phyloP scores from a whole-genome alignment of 2,888 invertebrate species.

The Palloptera scutellata region DNA sequence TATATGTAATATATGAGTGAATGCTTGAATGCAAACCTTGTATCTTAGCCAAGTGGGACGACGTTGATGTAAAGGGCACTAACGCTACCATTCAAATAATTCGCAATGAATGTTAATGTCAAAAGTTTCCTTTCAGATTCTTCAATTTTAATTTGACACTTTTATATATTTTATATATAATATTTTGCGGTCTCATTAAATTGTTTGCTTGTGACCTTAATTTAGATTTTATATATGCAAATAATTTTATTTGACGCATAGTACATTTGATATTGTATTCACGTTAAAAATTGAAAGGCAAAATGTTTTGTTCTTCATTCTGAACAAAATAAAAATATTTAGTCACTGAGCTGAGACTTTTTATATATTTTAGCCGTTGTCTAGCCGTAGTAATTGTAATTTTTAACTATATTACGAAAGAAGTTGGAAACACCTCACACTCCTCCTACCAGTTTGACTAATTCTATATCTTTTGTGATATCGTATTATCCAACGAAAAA shows the following conservation, averaged over 20 bases:
- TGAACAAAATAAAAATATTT: no score
- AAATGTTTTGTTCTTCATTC: background rate
- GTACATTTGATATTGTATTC: background rate
- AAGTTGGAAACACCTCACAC: no score
- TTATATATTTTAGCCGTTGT: no score
- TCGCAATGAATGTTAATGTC: constrained; percentile 16
- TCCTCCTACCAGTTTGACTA: no score
- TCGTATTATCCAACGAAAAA: no score
- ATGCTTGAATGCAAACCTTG: constrained; percentile 8
- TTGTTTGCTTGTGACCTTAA: background rate
- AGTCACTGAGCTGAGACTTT: no score
- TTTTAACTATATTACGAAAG: no score
- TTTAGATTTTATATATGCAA: no score
- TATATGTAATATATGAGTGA: background rate
- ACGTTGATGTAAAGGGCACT: constrained; percentile 8
- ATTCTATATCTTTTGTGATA: no score
- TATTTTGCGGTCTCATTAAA: constrained; percentile 14
- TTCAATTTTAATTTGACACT: constrained; percentile 8
- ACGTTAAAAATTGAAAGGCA: background rate
- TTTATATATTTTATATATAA: no score
- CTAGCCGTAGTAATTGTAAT: no score
- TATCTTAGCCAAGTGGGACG: constrained; percentile 15
- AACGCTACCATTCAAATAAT: background rate
- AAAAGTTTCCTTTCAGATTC: background rate
- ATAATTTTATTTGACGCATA: background rate